Evolutionary conservation across 2,797 vertebrate species (phyloP), one percentile per base, ranked within the genome.

Genomic region (Myiotriccus ornatus): DNA sequence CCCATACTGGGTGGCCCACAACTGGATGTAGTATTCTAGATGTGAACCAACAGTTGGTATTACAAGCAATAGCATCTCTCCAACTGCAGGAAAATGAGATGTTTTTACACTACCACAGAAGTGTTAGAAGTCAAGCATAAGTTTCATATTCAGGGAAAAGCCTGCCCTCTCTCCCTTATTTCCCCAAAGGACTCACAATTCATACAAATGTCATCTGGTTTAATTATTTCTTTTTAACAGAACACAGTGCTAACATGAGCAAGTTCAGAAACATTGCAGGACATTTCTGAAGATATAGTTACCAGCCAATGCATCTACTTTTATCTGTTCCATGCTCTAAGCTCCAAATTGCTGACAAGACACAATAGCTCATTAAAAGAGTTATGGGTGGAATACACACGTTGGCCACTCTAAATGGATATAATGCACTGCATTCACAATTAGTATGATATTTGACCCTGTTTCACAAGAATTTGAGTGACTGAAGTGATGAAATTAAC

Each of bases 351-450:
- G 41, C n/a, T 68, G 25, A 8, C 12, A 75, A 90, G 49, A 49
- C 10, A 50, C 7, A 65, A 27, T 53, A 78, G 30, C 34, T 55
- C 8, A 9, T 70, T 62, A n/a, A 28, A 84, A 63, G 9, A 55
- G 41, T 57, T 69, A 13, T 13, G 5, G 5, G 4, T 35, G 43
- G 30, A 93, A 64, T 21, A 68, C 2, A 18, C 3, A 18, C 3
- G 7, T 14, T 1, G 0, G 3, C 11, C 0, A 0, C n/a, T 47
- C 62, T 46, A 52, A 92, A 73, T 28, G 9, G 16, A 56, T 75
- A 24, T 21, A 70, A 62, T 11, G n/a, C 7, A 52, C 11, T 30
- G 25, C 16, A 76, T 71, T 56, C 49, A 78, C 30, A 81, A 84
- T 52, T 56, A 64, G 6, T 46, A 25, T 18, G 9, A 52, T 37